Percentiles rank a stretch among this genome's conserved stretches.
These are phyloP conservation scores for Sciurus niger DNA, from an alignment of 2,113 vertebrate species.

Conservation along the genomic window DNA sequence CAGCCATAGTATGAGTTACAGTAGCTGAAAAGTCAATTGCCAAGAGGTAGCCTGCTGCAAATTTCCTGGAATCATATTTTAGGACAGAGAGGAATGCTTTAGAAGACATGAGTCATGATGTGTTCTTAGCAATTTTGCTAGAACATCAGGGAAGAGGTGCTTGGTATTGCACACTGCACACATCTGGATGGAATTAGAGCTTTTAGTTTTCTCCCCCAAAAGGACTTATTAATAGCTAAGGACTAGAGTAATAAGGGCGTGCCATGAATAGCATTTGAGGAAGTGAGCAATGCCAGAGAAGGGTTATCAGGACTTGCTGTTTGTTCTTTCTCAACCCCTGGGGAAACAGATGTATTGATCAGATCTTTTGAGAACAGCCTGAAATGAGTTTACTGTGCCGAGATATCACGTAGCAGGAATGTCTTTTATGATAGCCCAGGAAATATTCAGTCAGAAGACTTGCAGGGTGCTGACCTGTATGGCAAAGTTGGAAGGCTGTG, in stretches of 20 bases:
- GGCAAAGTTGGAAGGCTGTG: not conserved
- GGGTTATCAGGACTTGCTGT: conserved; percentile 43
- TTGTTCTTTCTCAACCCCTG: conserved; percentile 53
- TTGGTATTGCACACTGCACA: not conserved
- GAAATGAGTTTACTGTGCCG: not conserved
- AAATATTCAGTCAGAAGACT: not conserved
- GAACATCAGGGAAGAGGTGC: not conserved
- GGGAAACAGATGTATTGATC: conserved; percentile 72
- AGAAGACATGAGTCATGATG: not conserved
- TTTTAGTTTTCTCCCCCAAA: conserved; percentile 42
- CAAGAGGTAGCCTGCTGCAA: not conserved
- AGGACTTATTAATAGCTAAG: conserved; percentile 73
- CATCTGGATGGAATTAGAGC: conserved; percentile 70
- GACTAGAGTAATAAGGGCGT: not conserved
- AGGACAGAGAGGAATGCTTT: not conserved
- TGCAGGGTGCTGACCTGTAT: not conserved
- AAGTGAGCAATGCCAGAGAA: conserved; percentile 55
- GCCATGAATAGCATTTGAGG: conserved; percentile 47
- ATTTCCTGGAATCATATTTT: not conserved
- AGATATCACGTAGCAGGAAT: not conserved
- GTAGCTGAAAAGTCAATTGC: not conserved
- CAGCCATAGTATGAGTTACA: not conserved
- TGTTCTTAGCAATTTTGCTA: not conserved
- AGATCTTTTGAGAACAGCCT: conserved; percentile 61
- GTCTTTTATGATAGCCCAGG: conserved; percentile 33